Evolutionary conservation across 1,140 invertebrate species (phyloP).

Genomic region (Caenorhabditis briggsae): DNA sequence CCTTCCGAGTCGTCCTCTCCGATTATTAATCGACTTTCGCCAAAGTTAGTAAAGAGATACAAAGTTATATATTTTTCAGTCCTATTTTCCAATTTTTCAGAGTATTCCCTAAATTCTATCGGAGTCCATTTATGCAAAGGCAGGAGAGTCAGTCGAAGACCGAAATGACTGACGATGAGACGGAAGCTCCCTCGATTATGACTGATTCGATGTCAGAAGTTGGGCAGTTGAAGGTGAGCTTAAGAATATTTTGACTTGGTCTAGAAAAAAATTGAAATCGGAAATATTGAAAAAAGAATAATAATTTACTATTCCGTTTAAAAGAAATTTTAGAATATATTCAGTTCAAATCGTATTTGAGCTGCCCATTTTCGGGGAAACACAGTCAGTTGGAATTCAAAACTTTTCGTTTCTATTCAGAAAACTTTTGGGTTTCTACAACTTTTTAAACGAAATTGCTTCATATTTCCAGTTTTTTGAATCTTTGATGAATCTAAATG

Average conservation of each 20-base stretch:
- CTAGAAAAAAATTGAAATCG: no score
- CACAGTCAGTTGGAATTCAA: no score
- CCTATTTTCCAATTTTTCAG: constrained; percentile 70
- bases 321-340: no score
- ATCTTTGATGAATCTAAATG: no score
- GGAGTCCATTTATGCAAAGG: constrained; percentile 74
- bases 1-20: constrained; percentile 71
- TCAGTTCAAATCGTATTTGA: no score
- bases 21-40: constrained; percentile 78
- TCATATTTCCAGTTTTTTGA: no score
- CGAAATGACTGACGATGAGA: constrained; percentile 14
- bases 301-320: no score
- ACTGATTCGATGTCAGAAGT: constrained; percentile 37
- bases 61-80: constrained; percentile 3
- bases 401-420: no score
- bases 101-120: constrained; percentile 80
- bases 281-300: no score
- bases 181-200: constrained; percentile 29
- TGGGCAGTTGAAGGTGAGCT: constrained; percentile 23
- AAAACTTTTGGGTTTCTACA: no score
- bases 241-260: background rate
- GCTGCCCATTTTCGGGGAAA: no score
- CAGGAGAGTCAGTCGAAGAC: constrained; percentile 54
- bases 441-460: no score
- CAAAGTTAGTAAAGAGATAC: constrained; percentile 78